Evolutionary conservation across 2,888 invertebrate genomes (phyloP), one percentile per base, ranked within the genome.

Genomic region (Raillietiella orientalis): DNA sequence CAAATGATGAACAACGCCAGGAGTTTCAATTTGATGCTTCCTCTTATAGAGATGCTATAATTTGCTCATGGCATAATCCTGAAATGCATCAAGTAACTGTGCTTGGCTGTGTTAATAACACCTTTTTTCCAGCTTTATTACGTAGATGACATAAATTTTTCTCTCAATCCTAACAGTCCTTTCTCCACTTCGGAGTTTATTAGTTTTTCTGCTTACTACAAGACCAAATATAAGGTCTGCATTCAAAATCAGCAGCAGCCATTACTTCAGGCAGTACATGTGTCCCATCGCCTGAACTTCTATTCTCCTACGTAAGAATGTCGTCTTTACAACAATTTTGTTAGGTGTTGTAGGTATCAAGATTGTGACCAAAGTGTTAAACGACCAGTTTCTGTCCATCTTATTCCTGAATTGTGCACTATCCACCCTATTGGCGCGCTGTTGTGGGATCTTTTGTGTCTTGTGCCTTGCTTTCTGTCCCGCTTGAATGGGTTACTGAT

Each of bases 351-450:
- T n/a, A n/a, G n/a, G n/a, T n/a, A n/a, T n/a, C n/a, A n/a, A n/a
- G n/a, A n/a, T n/a, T n/a, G n/a, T n/a, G n/a, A n/a, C n/a, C n/a
- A n/a, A n/a, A n/a, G n/a, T n/a, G n/a, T n/a, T n/a, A n/a, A n/a
- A n/a, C n/a, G n/a, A n/a, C n/a, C n/a, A n/a, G 52, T 56, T 30
- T 47, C 52, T 1, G 63, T 71, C 34, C 56, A 66, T 29, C 56
- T 90, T 23, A 58, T 90, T 8, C 82, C 90, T 0, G 93, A 96
- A 46, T 53, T 82, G 33, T 74, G 79, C 40, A 56, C 62, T 11
- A 50, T 64, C 8, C 52, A 54, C 36, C 52, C 53, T 3, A 44
- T 57, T 20, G 48, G 51, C 1, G 52, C 52, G 3, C 43, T 50
- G 2, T 50, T 82, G 30, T 87, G 82, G 74, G 53, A 70, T 13